Evolutionary conservation across 2,797 vertebrate genomes (phyloP), one percentile per base, ranked within the genome.

Genomic region (Enoplosus armatus): DNA sequence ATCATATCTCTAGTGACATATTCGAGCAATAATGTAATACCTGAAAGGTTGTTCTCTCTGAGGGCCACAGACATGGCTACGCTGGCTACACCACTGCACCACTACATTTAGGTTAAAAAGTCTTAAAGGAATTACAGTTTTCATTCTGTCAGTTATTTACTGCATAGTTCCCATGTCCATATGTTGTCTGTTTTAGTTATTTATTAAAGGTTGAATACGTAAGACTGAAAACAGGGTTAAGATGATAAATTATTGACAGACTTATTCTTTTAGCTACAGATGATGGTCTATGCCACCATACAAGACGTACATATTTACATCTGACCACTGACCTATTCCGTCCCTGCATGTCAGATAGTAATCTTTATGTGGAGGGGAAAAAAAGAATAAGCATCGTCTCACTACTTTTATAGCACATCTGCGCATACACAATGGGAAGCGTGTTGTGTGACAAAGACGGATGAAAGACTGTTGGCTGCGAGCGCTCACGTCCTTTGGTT

Each of bases 1-100:
- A 91, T 87, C 70, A 58, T 59, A 65, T 90, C 87, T 91, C 82
- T 53, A 59, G 77, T 83, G 86, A 89, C 75, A 85, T 63, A 75
- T 74, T 89, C 47, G 8, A 86, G 83, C 68, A 87, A 80, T 82
- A 69, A 80, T 66, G 22, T 69, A 47, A 83, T 89, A 89, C 88
- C 85, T 85, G 83, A 86, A 88, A 90, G 87, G 72, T 63, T 24
- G 6, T 50, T 73, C 31, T 73, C 74, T 80, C 55, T 31, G n/a
- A 71, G 33, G 37, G 43, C 35, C 5, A 4, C 48, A 15, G 26
- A 56, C 14, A 45, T 14, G 31, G n/a, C 64, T 20, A 45, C 68
- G 8, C 12, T 1, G 45, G 11, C 62, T 24, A 9, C 10, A 15
- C 8, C 11, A 3, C 8, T n/a, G 31, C 2, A 31, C 55, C 2